phyloP scores from a whole-genome alignment of 2,113 vertebrate genomes.

The Ivindomyrus marchei region DNA sequence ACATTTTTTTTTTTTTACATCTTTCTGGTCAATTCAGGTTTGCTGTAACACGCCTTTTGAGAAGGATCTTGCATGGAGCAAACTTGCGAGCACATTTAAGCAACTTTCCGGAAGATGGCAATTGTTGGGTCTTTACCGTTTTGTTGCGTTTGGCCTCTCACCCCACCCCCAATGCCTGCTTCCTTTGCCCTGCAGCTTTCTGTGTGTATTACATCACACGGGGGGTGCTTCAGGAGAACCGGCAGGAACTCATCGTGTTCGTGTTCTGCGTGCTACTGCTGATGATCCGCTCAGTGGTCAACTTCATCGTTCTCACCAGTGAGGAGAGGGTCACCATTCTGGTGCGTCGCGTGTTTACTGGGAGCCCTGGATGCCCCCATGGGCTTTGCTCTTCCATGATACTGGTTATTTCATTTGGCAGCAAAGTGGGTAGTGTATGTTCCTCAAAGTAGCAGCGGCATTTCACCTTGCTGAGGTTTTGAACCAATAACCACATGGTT shows the following conservation, averaged over 20 bases:
- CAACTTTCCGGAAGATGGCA: neutral
- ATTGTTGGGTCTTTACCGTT: neutral
- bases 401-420: neutral
- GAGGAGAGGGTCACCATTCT: conserved; percentile 56
- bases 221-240: conserved; percentile 76
- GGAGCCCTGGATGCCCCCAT: neutral
- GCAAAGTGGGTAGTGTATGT: neutral
- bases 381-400: neutral
- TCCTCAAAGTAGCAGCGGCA: neutral
- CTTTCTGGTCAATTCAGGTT: neutral
- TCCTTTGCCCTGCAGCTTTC: conserved; percentile 58
- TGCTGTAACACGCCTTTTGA: neutral
- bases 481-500: neutral
- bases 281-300: conserved; percentile 69
- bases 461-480: neutral
- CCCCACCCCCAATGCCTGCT: neutral
- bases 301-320: conserved; percentile 56
- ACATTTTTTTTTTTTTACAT: neutral
- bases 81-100: neutral
- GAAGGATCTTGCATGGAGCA: neutral
- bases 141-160: neutral
- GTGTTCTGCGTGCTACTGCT: conserved; percentile 60
- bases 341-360: conserved; percentile 36
- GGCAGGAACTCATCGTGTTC: conserved; percentile 70
- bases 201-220: conserved; percentile 72